Percentiles rank a stretch among this genome's conserved stretches.
These are phyloP conservation scores for Lepus townsendii DNA, from an alignment of 2,797 vertebrate species.

Conservation along the genomic window DNA sequence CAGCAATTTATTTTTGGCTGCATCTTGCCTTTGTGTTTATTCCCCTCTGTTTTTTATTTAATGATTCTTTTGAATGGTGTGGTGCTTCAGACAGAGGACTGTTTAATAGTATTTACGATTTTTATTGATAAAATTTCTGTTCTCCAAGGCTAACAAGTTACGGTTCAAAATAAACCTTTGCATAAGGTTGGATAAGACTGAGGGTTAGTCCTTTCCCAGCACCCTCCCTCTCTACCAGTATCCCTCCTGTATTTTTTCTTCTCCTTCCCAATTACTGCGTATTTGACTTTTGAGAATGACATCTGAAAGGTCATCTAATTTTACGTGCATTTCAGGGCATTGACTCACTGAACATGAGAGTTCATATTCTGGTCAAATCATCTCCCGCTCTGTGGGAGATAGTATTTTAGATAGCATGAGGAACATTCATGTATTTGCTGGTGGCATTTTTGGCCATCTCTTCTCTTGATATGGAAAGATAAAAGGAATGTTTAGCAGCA, in stretches of 20 bases:
- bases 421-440: not conserved
- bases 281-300: conserved; percentile 67
- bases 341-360: not conserved
- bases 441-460: not conserved
- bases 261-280: not conserved
- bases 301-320: not conserved
- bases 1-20: not conserved
- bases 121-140: not conserved
- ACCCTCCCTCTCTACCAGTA: not conserved
- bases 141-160: not conserved
- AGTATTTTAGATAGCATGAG: not conserved
- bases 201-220: not conserved
- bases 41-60: not conserved
- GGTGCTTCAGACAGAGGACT: not conserved
- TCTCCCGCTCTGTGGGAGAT: not conserved
- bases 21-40: not conserved
- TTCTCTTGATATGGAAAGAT: not conserved
- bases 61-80: not conserved
- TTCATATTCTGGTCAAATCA: not conserved
- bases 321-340: not conserved
- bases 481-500: not conserved
- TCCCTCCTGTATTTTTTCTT: no score
- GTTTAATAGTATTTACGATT: not conserved
- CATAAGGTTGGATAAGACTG: rapidly evolving
- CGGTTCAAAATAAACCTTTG: not conserved